These are phyloP conservation scores for Drosophila pruinosa DNA, from an alignment of 1,140 invertebrate genomes.

Conservation along the genomic window DNA sequence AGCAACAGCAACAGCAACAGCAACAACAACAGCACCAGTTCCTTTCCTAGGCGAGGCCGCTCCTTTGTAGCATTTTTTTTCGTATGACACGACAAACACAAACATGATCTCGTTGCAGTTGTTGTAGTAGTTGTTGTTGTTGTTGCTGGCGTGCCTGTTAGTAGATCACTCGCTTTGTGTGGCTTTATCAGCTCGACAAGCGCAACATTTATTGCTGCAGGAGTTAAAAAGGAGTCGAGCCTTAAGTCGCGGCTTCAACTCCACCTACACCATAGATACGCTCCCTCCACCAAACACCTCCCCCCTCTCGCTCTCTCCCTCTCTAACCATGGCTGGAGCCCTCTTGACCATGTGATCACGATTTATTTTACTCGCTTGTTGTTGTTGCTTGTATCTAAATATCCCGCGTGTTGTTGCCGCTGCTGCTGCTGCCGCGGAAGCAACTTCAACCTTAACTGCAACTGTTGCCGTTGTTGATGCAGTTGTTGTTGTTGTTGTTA, in stretches of 20 bases:
- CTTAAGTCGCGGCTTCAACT: conserved; percentile 55
- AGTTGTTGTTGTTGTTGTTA: conserved; percentile 14
- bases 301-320: conserved; percentile 5
- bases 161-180: conserved; percentile 81
- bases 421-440: conserved; percentile 57
- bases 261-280: conserved; percentile 41
- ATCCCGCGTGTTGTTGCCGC: conserved; percentile 57
- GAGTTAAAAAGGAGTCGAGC: conserved; percentile 74
- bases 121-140: conserved; percentile 45
- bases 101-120: conserved; percentile 76
- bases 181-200: conserved; percentile 79
- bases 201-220: conserved; percentile 79
- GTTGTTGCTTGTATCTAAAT: conserved; percentile 66
- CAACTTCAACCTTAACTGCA: conserved; percentile 36
- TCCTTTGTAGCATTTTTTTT: conserved; percentile 68
- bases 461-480: conserved; percentile 6
- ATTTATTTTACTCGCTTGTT: conserved; percentile 76
- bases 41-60: conserved; percentile 26
- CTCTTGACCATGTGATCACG: conserved; percentile 82
- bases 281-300: neutral
- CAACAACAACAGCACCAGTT: too few species aligned
- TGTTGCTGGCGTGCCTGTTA: conserved; percentile 76
- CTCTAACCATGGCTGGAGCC: conserved; percentile 23
- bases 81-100: conserved; percentile 82
- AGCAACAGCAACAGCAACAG: too few species aligned